A percentile compares a stretch with the other conserved stretches of the same genome.
These are phyloP conservation scores for Syngnathoides biaculeatus DNA, from an alignment of 2,113 vertebrate genomes.

Conservation along the genomic window DNA sequence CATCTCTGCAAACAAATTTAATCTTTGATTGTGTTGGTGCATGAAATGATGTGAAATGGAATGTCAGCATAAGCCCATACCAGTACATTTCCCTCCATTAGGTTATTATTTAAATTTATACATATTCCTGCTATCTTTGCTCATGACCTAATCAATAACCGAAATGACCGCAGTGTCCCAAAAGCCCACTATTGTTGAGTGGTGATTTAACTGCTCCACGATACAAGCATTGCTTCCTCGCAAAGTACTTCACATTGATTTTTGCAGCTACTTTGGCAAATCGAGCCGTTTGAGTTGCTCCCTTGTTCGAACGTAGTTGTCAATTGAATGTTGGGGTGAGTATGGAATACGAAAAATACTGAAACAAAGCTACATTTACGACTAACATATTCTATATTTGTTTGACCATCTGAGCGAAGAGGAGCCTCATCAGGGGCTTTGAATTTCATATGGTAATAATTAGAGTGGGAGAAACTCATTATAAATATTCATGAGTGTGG, in stretches of 20 bases:
- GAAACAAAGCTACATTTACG: background rate
- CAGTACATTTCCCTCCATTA: conserved; percentile 35
- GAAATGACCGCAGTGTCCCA: conserved; percentile 63
- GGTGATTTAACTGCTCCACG: conserved; percentile 64
- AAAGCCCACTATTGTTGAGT: conserved; percentile 65
- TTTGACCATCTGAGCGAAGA: conserved; percentile 1
- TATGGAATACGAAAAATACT: conserved; percentile 3
- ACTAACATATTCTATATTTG: background rate
- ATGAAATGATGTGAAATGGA: conserved; percentile 1
- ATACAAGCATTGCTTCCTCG: conserved; percentile 61
- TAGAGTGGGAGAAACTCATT: conserved; percentile 26
- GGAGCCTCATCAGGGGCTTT: background rate
- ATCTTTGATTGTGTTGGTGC: background rate
- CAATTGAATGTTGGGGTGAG: background rate
- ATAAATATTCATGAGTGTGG: conserved; percentile 46
- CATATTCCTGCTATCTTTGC: conserved; percentile 48
- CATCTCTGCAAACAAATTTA: conserved; percentile 13
- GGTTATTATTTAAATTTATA: conserved; percentile 49
- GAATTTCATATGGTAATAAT: conserved; percentile 34
- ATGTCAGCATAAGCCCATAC: conserved; percentile 7
- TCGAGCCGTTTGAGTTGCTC: conserved; percentile 52
- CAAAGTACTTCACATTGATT: conserved; percentile 76
- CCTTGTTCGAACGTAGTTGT: conserved; percentile 13
- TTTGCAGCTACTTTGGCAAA: conserved; percentile 72
- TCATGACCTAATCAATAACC: conserved; percentile 64